Evolutionary conservation across 2,888 invertebrate genomes (phyloP), one percentile per base, ranked within the genome.

Genomic region (Lepidochitona cinerea): DNA sequence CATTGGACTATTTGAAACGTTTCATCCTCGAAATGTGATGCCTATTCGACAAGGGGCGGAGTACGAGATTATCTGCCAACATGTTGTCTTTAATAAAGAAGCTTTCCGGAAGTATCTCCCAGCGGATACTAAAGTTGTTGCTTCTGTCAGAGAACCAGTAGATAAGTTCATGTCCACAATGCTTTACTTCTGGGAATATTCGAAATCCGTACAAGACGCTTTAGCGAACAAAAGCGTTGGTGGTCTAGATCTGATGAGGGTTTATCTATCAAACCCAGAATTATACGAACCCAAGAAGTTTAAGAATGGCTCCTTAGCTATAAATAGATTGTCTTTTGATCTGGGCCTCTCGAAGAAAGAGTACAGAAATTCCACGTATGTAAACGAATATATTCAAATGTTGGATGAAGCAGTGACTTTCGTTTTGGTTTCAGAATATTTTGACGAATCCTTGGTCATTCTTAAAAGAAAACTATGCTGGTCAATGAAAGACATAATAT

Each of bases 401-500:
- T 37, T 66, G 29, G 66, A 66, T n/a, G 4, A 66, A 9, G 66
- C 32, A n/a, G 23, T 66, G 23, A 3, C 35, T 5, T 18, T 66
- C 2, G 66, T 66, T 32, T 26, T 66, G 12, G 26, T 66, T 14
- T 18, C 36, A 2, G 66, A 66, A 2, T 66, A 37, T 33, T 66
- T 35, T 5, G 66, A 66, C 26, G 33, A 66, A 26, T 66, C 66
- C 23, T 37, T 66, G 66, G 66, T 66, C 9, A 12, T 66, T 18
- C 66, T 66, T 4, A 66, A 66, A 66, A 1, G 37, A 18, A 37
- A 35, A 14, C 14, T 66, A 37, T 66, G 66, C n/a, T 66, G 66
- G 66, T 23, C 66, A n/a, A 37, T 35, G 3, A 66, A 66, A 37
- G 66, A 66, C 37, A 66, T 66, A 3, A 14, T 66, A 37, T 66